Percentiles rank a stretch among this genome's conserved stretches.
Conservation (phyloP, 2,797 vertebrate genomes). For the Echeneis naucrates region DNA sequence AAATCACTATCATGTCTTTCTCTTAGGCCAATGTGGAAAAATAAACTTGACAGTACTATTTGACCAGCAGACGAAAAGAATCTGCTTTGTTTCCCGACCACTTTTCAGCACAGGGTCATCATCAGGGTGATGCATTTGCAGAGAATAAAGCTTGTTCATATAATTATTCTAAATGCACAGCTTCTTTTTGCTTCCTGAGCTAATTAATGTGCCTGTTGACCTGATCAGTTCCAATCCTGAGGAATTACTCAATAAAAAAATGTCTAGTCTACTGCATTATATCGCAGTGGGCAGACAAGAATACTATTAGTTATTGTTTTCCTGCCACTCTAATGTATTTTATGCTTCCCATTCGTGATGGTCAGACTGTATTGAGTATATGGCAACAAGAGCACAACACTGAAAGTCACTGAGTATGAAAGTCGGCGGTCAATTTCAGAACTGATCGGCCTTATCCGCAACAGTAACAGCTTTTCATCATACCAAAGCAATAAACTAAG, state of each 20-base stretch:
- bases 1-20: neutral
- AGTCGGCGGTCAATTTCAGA: constrained; percentile 12
- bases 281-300: neutral
- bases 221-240: neutral
- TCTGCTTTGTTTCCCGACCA: neutral
- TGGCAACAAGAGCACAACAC: constrained; percentile 1
- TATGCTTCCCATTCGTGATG: neutral
- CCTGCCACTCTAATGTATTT: neutral
- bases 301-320: neutral
- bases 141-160: no score
- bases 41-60: neutral
- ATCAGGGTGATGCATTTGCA: neutral
- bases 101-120: neutral
- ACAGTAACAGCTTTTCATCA: constrained; percentile 53
- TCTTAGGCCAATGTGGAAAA: neutral
- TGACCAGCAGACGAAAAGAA: neutral
- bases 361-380: neutral
- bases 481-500: constrained; percentile 74
- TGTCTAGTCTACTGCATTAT: no score
- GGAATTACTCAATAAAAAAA: no score
- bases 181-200: neutral
- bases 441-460: constrained; percentile 20
- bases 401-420: constrained; percentile 21
- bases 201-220: neutral
- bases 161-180: no score